Evolutionary conservation across 2,797 vertebrate species (phyloP).

Genomic region (Denticeps clupeoides): DNA sequence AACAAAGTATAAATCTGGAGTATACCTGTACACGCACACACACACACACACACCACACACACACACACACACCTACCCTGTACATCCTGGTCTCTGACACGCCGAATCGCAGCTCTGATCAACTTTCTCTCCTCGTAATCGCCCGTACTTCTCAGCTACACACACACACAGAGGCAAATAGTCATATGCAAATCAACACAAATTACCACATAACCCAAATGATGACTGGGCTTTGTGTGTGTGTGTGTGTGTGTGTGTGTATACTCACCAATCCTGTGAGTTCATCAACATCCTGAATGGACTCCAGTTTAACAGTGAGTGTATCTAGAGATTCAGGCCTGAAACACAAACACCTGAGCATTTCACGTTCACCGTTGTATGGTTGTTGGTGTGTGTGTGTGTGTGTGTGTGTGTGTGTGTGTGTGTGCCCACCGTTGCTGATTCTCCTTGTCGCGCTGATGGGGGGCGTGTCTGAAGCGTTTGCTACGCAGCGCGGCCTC

Average conservation of each 20-base stretch:
- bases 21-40: not conserved
- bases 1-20: too few species aligned
- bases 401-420: not conserved
- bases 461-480: slow-evolving; percentile 70
- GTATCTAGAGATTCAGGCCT: slow-evolving; percentile 67
- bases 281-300: slow-evolving; percentile 76
- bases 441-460: slow-evolving; percentile 82
- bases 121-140: slow-evolving; percentile 91
- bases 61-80: slow-evolving; percentile 55
- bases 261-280: slow-evolving; percentile 73
- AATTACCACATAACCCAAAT: not conserved
- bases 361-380: too few species aligned
- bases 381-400: not conserved
- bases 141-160: slow-evolving; percentile 66
- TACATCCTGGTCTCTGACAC: slow-evolving; percentile 75
- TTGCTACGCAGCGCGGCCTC: slow-evolving; percentile 85
- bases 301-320: slow-evolving; percentile 64
- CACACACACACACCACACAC: not conserved
- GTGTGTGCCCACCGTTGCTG: slow-evolving; percentile 62
- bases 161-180: slow-evolving; percentile 10
- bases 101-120: slow-evolving; percentile 83
- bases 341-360: slow-evolving; percentile 4
- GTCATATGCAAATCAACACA: not conserved
- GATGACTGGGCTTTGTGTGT: not conserved
- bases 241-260: not conserved